Evolutionary conservation across 2,113 vertebrate genomes (phyloP).

Genomic region (Odontophorus gujanensis): DNA sequence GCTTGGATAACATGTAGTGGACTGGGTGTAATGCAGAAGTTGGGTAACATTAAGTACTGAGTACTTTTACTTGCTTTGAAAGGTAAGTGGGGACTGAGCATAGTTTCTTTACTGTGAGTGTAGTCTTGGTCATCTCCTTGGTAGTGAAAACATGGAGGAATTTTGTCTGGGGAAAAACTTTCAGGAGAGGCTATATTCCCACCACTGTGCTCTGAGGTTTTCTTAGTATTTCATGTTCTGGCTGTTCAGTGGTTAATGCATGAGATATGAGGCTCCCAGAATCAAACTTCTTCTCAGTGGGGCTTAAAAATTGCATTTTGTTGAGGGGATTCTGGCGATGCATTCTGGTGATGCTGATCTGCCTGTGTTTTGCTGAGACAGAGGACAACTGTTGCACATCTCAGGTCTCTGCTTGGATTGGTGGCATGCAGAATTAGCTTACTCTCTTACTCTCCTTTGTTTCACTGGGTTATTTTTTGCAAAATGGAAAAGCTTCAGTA

Average conservation of each 20-base stretch:
- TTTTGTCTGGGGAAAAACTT: background rate
- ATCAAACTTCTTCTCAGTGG: background rate
- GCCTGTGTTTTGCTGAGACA: background rate
- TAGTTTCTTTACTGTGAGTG: background rate
- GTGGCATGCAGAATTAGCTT: background rate
- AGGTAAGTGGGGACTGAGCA: background rate
- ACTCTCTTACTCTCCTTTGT: background rate
- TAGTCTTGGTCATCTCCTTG: background rate
- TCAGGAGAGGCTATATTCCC: background rate
- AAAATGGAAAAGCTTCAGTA: background rate
- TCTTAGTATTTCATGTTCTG: background rate
- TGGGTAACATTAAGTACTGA: background rate
- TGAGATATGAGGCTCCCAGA: background rate
- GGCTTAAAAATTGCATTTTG: background rate
- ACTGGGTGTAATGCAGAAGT: background rate
- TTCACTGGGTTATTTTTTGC: background rate
- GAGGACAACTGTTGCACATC: background rate
- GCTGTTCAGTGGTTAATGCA: background rate
- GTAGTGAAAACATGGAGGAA: background rate
- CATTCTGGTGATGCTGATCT: background rate
- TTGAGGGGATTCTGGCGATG: rapidly evolving
- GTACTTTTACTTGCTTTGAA: background rate
- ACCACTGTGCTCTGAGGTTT: background rate
- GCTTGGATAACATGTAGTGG: background rate
- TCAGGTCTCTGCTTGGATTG: background rate